Evolutionary conservation across 2,113 vertebrate genomes (phyloP).

Genomic region (Chloropsis cyanopogon): DNA sequence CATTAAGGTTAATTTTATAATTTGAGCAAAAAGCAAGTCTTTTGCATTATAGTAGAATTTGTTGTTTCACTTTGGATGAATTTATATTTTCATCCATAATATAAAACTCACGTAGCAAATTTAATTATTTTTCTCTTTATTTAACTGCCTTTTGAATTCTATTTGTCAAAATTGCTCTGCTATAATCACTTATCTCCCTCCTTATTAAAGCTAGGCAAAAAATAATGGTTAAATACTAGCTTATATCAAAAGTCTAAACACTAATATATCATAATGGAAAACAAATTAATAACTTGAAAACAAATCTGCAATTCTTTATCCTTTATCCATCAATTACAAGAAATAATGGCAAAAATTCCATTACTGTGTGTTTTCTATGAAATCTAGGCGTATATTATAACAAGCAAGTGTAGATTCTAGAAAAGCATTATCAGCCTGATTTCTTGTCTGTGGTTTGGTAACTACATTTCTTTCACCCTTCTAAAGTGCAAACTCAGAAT

Average conservation of each 20-base stretch:
- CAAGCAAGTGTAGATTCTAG: background rate
- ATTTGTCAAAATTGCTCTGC: slow-evolving; percentile 23
- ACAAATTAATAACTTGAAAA: background rate
- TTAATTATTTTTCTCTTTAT: slow-evolving; percentile 18
- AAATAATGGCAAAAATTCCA: background rate
- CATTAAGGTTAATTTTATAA: slow-evolving; percentile 26
- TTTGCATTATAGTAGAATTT: background rate
- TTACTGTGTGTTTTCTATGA: background rate
- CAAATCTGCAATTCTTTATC: background rate
- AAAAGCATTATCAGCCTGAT: background rate
- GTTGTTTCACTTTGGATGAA: background rate
- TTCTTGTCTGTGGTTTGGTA: background rate
- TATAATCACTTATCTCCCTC: background rate
- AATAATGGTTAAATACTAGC: background rate
- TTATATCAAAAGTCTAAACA: background rate
- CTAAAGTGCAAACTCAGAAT: background rate
- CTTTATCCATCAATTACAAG: background rate
- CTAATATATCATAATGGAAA: background rate
- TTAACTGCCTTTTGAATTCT: background rate
- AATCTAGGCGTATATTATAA: background rate
- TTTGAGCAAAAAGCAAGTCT: slow-evolving; percentile 8
- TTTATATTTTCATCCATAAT: background rate
- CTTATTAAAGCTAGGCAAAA: slow-evolving; percentile 8
- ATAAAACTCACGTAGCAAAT: background rate
- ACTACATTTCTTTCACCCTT: background rate